Base-by-base conservation (phyloP, 2,113 vertebrate species). In the Saimiri boliviensis region DNA sequence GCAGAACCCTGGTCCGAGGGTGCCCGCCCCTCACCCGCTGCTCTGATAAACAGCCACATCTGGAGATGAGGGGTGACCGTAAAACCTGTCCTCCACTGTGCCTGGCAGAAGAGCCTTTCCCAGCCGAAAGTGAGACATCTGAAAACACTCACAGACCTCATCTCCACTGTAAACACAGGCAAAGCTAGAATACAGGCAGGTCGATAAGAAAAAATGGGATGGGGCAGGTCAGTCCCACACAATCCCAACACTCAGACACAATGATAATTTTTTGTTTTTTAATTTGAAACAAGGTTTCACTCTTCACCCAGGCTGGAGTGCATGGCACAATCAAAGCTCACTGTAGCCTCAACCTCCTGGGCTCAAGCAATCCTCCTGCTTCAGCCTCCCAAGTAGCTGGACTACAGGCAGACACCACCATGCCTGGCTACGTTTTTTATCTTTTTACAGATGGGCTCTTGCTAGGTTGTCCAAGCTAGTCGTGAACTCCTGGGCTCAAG, bases 131-230 rank as follows among this genome's bases (percentile, higher is more conserved):
- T 1, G n/a, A 47, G 1, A 11, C 74, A 17, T 27, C 74, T 13
- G 19, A 37, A 81, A 91, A 68, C 54, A 40, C 52, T 11, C 19
- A 5, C 0, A 45, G 17, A 21, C 42, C 68, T 17, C 20, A 23
- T 7, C 21, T 4, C 80, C 52, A 5, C 0, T 19, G 30, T 13
- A 76, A 76, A 66, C 25, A 47, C 66, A 21, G 30, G 35, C 19
- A 2, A 45, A n/a, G 60, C 32, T 5, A 66, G 76, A 47, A 52
- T 14, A 47, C 0, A n/a, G 30, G 30, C 35, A n/a, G n/a, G n/a
- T 25, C 17, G 32, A 35, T 8, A 8, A 56, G 40, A 58, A 45
- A 30, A 47, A 12, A 0, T 0, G 0, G 40, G 35, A 6, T 0
- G 40, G 37, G 37, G 9, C 20, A 6, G 17, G 45, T 4, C 19